phyloP scores from a whole-genome alignment of 53 echinoderm and acorn worm genomes.

The Zoroaster sp. region DNA sequence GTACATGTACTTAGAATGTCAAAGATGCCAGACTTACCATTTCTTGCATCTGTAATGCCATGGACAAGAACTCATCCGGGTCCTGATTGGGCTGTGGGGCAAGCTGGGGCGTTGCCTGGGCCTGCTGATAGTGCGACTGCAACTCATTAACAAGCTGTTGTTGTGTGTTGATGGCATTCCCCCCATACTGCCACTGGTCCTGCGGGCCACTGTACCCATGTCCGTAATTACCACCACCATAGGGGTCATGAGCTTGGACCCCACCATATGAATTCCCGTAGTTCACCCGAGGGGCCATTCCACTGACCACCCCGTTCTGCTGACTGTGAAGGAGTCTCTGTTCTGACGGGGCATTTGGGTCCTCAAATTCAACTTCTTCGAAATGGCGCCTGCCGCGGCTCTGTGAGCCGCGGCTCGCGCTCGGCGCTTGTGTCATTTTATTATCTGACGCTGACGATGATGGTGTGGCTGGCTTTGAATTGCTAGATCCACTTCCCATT shows the following conservation, averaged over 20 bases:
- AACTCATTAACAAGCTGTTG: conserved; percentile 58
- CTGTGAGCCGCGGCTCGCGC: conserved; percentile 53
- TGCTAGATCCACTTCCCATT: conserved; percentile 88
- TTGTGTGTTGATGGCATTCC: conserved; percentile 56
- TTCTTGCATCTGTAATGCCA: conserved; percentile 92
- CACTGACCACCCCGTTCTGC: not conserved
- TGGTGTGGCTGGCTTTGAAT: not conserved
- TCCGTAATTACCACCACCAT: conserved; percentile 9
- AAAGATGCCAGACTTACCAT: conserved; percentile 68
- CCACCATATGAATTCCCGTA: not conserved
- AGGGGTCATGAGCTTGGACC: not conserved
- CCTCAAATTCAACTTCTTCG: conserved; percentile 79
- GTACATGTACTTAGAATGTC: too few relatives aligned
- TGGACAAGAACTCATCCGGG: conserved; percentile 86
- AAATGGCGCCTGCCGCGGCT: conserved; percentile 78
- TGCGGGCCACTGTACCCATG: conserved; percentile 53
- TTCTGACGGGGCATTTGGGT: conserved; percentile 54
- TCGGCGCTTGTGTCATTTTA: conserved; percentile 75
- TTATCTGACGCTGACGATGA: conserved; percentile 2
- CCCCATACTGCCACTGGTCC: conserved; percentile 80
- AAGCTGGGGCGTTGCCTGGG: conserved; percentile 19
- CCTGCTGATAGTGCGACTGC: conserved; percentile 50
- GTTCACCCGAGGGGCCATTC: not conserved
- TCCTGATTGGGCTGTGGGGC: conserved; percentile 76
- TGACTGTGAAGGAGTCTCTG: not conserved